Percentiles rank a stretch among this genome's conserved stretches.
phyloP scores from a whole-genome alignment of 1,140 invertebrate genomes.

The Druon quercuslanigerum region DNA sequence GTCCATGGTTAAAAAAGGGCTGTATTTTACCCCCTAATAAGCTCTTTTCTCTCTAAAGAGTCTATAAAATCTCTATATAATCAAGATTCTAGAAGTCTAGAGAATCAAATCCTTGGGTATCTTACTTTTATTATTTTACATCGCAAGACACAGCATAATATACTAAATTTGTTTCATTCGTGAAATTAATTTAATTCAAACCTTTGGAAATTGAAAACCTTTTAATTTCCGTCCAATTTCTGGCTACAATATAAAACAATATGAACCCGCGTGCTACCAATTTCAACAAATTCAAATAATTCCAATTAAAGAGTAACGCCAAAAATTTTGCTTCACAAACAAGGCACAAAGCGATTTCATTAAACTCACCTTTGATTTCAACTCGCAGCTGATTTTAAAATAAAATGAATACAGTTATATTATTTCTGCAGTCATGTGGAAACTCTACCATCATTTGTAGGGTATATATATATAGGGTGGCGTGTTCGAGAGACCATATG shows the following conservation, averaged over 20 bases:
- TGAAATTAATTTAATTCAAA: neutral
- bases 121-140: neutral
- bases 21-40: neutral
- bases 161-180: neutral
- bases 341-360: no score
- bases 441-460: neutral
- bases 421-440: neutral
- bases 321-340: no score
- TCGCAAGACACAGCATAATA: neutral
- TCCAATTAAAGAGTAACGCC: neutral
- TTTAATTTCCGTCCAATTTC: neutral
- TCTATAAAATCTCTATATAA: neutral
- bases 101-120: neutral
- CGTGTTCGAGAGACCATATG: neutral
- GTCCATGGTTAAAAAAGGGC: constrained; percentile 18
- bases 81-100: neutral
- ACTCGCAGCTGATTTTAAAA: no score
- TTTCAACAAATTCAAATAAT: no score
- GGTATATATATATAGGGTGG: neutral
- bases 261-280: no score
- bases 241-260: no score
- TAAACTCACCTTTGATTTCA: no score
- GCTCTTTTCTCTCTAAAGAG: neutral
- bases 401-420: no score
- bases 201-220: neutral